Evolutionary conservation across 2,888 invertebrate genomes (phyloP).

Genomic region (Tachina grossa): DNA sequence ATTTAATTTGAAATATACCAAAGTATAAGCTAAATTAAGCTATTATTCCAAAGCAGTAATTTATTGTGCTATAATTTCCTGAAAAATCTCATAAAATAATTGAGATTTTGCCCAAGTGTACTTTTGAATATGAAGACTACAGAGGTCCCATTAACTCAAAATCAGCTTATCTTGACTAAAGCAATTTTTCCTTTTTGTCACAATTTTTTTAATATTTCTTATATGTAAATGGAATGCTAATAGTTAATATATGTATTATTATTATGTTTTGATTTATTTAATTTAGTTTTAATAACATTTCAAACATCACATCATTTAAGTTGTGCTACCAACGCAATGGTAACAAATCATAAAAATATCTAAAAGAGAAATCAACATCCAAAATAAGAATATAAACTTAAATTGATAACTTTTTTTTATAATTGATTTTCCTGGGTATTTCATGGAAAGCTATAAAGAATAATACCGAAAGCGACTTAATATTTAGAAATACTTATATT

Average conservation of each 20-base stretch:
- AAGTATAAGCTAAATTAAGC: too few relatives aligned
- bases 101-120: too few relatives aligned
- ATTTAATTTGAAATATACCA: too few relatives aligned
- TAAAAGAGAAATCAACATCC: neutral
- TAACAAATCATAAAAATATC: conserved; percentile 20
- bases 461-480: too few relatives aligned
- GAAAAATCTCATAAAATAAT: too few relatives aligned
- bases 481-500: too few relatives aligned
- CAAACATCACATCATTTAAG: conserved; percentile 17
- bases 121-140: too few relatives aligned
- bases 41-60: too few relatives aligned
- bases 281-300: conserved; percentile 32
- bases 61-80: too few relatives aligned
- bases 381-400: neutral
- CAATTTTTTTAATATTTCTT: neutral
- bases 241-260: neutral
- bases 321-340: conserved; percentile 42
- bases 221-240: neutral
- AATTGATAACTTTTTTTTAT: conserved; percentile 4
- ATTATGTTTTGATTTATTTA: conserved; percentile 16
- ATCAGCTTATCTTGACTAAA: neutral
- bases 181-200: conserved; percentile 1
- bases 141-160: too few relatives aligned
- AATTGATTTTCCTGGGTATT: neutral
- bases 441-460: neutral